Conservation (phyloP, 2,797 vertebrate species). For the Pygocentrus nattereri region DNA sequence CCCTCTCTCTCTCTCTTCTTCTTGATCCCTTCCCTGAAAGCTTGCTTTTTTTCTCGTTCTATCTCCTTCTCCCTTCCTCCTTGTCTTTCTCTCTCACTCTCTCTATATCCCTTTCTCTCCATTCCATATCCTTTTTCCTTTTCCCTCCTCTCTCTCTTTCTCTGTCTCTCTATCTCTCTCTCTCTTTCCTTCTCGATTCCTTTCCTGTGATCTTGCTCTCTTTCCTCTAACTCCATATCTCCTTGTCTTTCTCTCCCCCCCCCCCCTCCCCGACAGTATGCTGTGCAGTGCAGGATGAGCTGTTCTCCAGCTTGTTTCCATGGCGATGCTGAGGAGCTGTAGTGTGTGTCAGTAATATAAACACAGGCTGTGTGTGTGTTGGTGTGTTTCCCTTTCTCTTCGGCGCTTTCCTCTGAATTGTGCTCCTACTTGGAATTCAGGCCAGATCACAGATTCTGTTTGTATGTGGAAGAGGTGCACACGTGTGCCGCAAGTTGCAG, state of each 20-base stretch:
- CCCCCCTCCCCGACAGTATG: constrained; percentile 75
- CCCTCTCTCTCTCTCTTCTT: neutral
- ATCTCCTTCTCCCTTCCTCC: neutral
- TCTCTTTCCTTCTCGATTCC: neutral
- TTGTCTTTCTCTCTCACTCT: neutral
- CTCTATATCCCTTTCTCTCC: constrained; percentile 21
- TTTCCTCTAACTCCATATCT: constrained; percentile 5
- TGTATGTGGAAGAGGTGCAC: constrained; percentile 27
- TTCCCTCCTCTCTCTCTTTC: too few relatives aligned
- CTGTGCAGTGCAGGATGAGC: constrained; percentile 73
- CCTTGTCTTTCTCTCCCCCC: constrained; percentile 40
- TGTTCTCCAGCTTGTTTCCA: constrained; percentile 84
- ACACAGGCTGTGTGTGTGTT: constrained; percentile 40
- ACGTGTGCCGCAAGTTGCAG: constrained; percentile 21
- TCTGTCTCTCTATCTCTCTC: too few relatives aligned
- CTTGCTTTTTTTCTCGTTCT: constrained; percentile 39
- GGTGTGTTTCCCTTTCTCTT: constrained; percentile 38
- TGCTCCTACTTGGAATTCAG: constrained; percentile 38
- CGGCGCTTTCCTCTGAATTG: constrained; percentile 45
- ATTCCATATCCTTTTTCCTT: neutral
- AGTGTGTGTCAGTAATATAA: constrained; percentile 61
- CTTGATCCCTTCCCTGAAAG: too few relatives aligned
- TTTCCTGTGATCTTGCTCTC: neutral
- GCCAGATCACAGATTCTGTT: constrained; percentile 38
- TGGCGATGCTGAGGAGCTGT: constrained; percentile 81